Evolutionary conservation across 1,140 invertebrate species (phyloP), one percentile per base, ranked within the genome.

Genomic region (Akabosia matsudoensis): DNA sequence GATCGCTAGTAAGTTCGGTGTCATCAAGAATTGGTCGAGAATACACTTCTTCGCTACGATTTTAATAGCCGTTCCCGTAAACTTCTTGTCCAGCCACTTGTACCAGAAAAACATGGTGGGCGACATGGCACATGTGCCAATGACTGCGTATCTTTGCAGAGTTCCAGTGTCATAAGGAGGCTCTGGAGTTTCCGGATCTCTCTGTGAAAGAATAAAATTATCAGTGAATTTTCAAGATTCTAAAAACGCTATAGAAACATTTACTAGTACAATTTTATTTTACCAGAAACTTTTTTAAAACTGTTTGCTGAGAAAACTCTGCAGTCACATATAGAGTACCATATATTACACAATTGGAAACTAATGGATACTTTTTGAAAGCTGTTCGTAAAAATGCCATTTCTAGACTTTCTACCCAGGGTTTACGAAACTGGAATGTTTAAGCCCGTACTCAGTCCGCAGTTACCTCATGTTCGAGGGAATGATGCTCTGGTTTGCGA

Each of bases 11-110:
- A 93, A 83, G 13, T 88, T 86, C 0, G 92, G 92, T 1, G 92
- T 93, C 79, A 93, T 87, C 1, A 92, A 74, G 81, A 93, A 90
- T 84, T 94, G 92, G 83, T 95, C 93, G n/a, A 89, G 82, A 0
- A 90, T 80, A 22, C 93, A 84, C 85, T 95, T 95, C 76, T 88
- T 89, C 0, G 89, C 80, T 1, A 93, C 88, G 0, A 88, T 88
- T 80, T 86, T 89, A 13, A 86, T 83, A 0, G 89, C 83, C 0
- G 87, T 91, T 1, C 92, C 92, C 0, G 88, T 87, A 81, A 90
- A 90, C 73, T 87, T 88, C 52, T 85, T 85, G 83, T 95, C 92
- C 73, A 95, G 82, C 87, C 89, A 92, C 85, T 89, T 90, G 83
- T 94, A 95, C 89, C 89, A 91, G 82, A 85, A 83, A 81, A 87